Evolutionary conservation across 2,888 invertebrate genomes (phyloP), one percentile per base, ranked within the genome.

Genomic region (Netelia inedita): DNA sequence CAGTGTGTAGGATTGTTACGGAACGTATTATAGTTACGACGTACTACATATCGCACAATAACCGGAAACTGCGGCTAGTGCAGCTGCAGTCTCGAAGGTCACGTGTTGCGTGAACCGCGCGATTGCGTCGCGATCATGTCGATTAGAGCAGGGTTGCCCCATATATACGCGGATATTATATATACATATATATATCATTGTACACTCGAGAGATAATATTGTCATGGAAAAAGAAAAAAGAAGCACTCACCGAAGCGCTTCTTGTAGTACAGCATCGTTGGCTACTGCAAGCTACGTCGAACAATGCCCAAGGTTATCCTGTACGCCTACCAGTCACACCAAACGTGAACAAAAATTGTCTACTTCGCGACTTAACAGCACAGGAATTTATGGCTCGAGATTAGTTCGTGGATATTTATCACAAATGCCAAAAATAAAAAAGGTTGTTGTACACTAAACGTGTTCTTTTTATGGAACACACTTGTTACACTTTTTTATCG

Each of bases 21-120:
- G n/a, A n/a, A n/a, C n/a, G n/a, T n/a, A n/a, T n/a, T n/a, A n/a
- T n/a, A n/a, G n/a, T n/a, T n/a, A n/a, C 55, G 96, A 96, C 90
- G 94, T 95, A 86, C 94, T 96, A 88, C 96, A n/a, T n/a, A n/a
- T n/a, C 96, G 10, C 96, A 96, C 92, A 95, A 96, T 89, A 96
- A 35, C 96, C 75, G 96, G 96, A 88, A 96, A 96, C 92, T 96
- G 96, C 93, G 94, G 96, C 88, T 96, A 96, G 92, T 96, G 96
- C 92, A 95, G 95, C 91, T 96, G 96, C 92, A 95, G 95, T 85
- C 94, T 94, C 85, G 95, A 95, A 82, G 95, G 93, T 46, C 90
- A 92, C 41, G 91, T 93, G 83, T 91, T 92, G 78, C 93, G 93
- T 79, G 93, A 93, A 43, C 93, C 93, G 8, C 89, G 90, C 59